phyloP scores from a whole-genome alignment of 2,113 vertebrate species.

The Rhinogobius similis region DNA sequence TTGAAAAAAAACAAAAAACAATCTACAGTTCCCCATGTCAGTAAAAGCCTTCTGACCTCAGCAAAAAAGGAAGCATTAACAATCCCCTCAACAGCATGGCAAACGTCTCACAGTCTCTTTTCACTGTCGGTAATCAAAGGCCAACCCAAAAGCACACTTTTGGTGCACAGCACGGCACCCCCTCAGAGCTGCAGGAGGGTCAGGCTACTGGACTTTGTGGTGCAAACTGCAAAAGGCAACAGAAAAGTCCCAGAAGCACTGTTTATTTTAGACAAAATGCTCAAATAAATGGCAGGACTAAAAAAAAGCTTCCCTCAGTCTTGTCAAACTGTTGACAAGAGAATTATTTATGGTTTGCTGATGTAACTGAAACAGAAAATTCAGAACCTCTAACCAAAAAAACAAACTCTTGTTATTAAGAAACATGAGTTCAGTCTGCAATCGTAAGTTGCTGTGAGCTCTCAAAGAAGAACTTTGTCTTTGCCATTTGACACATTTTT shows the following conservation, averaged over 20 bases:
- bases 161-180: conserved; percentile 18
- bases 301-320: neutral
- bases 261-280: conserved; percentile 11
- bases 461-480: too few species aligned
- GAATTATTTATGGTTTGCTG: neutral
- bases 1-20: conserved; percentile 31
- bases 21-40: conserved; percentile 25
- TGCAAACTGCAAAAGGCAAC: conserved; percentile 5
- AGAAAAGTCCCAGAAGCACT: neutral
- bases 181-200: conserved; percentile 16
- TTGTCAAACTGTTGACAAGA: neutral
- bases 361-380: neutral
- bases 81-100: conserved; percentile 12
- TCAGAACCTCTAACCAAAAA: neutral
- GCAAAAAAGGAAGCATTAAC: conserved; percentile 27
- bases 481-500: too few species aligned
- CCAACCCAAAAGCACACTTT: conserved; percentile 36
- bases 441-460: too few species aligned
- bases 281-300: neutral
- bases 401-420: neutral
- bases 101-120: conserved; percentile 13
- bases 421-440: too few species aligned
- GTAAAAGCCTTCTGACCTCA: conserved; percentile 11
- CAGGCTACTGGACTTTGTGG: conserved; percentile 15
- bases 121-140: conserved; percentile 45